These are phyloP conservation scores for Trachops cirrhosus DNA, from an alignment of 2,797 vertebrate genomes.

Conservation along the genomic window DNA sequence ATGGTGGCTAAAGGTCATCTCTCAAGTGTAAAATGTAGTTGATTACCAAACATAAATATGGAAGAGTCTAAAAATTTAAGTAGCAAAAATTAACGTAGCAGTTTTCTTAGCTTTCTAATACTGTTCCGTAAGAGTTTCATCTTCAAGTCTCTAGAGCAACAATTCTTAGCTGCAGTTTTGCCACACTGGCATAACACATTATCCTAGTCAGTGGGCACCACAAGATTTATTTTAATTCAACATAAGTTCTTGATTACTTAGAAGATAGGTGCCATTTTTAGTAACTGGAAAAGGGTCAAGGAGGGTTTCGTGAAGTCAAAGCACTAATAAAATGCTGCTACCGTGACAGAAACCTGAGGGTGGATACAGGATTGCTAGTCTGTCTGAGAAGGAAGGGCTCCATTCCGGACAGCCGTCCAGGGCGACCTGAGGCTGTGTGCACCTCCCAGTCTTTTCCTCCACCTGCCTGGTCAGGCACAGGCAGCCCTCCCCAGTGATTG, in stretches of 20 bases:
- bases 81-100: background rate
- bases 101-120: background rate
- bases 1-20: background rate
- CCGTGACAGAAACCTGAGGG: background rate
- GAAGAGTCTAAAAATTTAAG: background rate
- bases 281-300: background rate
- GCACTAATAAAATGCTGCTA: background rate
- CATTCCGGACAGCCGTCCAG: background rate
- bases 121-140: background rate
- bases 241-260: background rate
- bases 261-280: background rate
- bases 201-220: background rate
- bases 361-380: background rate
- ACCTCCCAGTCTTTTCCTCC: background rate
- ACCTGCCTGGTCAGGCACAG: background rate
- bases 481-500: background rate
- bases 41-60: conserved; percentile 44
- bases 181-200: background rate
- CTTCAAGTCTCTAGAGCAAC: background rate
- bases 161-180: background rate
- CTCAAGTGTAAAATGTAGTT: background rate
- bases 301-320: background rate
- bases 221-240: background rate
- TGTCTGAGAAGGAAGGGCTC: background rate
- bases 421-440: background rate